A percentile compares a stretch with the other conserved stretches of the same genome.
These are phyloP conservation scores for Tichodroma muraria DNA, from an alignment of 2,113 vertebrate species.

Conservation along the genomic window DNA sequence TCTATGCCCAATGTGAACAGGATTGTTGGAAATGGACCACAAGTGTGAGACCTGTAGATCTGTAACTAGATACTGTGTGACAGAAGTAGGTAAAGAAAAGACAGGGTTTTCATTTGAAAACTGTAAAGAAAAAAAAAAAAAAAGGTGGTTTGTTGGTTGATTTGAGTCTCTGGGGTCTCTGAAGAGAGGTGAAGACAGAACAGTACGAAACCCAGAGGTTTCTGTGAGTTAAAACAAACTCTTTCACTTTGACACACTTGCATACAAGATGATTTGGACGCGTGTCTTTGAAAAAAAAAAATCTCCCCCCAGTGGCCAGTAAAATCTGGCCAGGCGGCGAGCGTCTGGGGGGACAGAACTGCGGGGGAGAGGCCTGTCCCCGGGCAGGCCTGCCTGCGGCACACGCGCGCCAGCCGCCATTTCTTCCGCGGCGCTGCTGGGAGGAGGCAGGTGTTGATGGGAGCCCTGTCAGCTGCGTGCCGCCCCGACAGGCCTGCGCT, in stretches of 20 bases:
- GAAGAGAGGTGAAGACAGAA: neutral
- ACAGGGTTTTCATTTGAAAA: neutral
- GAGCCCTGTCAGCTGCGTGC: neutral
- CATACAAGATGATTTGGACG: neutral
- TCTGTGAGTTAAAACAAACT: neutral
- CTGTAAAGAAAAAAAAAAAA: neutral
- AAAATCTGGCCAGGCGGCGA: neutral
- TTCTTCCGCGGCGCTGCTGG: accelerated
- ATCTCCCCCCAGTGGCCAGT: neutral
- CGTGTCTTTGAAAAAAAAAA: neutral
- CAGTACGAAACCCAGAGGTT: neutral
- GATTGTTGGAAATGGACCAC: neutral
- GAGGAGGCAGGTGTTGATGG: neutral
- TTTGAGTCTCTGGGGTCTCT: neutral
- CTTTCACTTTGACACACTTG: neutral
- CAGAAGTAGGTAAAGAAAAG: neutral
- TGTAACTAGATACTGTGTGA: neutral
- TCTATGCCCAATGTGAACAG: neutral
- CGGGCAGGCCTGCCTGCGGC: neutral
- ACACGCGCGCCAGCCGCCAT: neutral
- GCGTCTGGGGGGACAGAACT: neutral
- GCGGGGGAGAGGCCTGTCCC: neutral
- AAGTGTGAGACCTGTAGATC: neutral
- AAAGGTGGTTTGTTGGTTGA: neutral
- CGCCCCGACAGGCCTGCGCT: neutral